Evolutionary conservation across 2,113 vertebrate genomes (phyloP).

Genomic region (Nipponia nippon): DNA sequence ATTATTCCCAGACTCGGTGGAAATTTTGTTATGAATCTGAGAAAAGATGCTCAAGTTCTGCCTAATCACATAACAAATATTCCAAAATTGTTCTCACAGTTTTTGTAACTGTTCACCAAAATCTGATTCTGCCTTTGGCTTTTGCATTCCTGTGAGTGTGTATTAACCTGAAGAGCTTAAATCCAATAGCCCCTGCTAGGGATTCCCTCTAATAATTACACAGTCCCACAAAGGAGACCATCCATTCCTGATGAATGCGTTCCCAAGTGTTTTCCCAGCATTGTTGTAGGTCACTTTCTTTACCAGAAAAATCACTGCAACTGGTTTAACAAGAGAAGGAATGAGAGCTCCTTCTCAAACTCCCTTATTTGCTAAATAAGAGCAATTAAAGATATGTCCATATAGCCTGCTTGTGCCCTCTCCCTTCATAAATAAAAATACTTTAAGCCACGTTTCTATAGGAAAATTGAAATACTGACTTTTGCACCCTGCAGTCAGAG

Average conservation of each 20-base stretch:
- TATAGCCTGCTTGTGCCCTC: background rate
- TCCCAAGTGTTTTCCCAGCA: background rate
- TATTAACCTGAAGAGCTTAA: background rate
- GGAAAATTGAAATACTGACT: background rate
- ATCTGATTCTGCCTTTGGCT: background rate
- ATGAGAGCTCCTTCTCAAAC: background rate
- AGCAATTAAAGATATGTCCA: background rate
- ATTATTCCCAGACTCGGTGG: background rate
- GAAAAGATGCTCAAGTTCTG: background rate
- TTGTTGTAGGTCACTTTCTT: background rate
- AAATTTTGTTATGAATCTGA: background rate
- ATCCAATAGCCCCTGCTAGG: background rate
- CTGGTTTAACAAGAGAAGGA: background rate
- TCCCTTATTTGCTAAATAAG: background rate
- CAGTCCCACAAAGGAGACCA: background rate
- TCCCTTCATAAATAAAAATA: background rate
- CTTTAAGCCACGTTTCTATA: background rate
- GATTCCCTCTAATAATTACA: background rate
- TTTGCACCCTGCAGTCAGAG: background rate
- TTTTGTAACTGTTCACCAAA: background rate
- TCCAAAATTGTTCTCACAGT: background rate
- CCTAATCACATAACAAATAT: background rate
- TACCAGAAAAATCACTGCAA: background rate
- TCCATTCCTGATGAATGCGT: background rate
- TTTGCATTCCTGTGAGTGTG: background rate